Evolutionary conservation across 1,140 invertebrate species (phyloP), one percentile per base, ranked within the genome.

Genomic region (Bombus impatiens): DNA sequence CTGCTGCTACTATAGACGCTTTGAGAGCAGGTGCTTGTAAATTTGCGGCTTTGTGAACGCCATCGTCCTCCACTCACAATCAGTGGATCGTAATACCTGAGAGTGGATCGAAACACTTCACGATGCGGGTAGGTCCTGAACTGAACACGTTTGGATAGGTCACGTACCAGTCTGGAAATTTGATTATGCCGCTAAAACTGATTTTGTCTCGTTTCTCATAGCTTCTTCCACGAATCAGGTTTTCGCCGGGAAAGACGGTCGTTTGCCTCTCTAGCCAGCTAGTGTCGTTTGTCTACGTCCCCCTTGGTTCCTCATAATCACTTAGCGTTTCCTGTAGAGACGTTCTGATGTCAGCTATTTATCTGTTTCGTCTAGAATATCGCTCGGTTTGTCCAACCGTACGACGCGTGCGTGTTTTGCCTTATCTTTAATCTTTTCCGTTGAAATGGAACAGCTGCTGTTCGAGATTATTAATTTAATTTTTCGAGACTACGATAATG

Each of bases 41-140:
- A 88, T 89, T 89, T 82, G 67, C 65, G 59, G 87, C 57, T 71
- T 86, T 53, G 47, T 53, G 47, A 53, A 53, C 47, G 5, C 47
- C 47, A 53, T 53, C 47, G 47, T 22, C 47, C 47, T 53, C 47
- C 67, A 47, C 62, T 47, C 28, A 70, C 68, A 62, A 77, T 67
- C 32, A 32, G 42, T 65, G 72, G 44, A 85, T 78, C 67, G 65
- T 76, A 37, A 76, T 75, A 65, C 68, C 68, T 57, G 25, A 12
- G 59, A 62, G 59, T n/a, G 47, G 9, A 13, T 25, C 28, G 59
- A 62, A 57, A 79, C 32, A 57, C 53, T 65, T 53, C 47, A 53
- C 47, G 47, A 53, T 53, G 47, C 47, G 47, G 40, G 18, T 37
- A 44, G 44, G 62, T 42, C 25, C 37, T 25, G 57, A 78, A 62